Percentiles rank a stretch among this genome's conserved stretches.
phyloP scores from a whole-genome alignment of 2,113 vertebrate species.

The Lasiurus cinereus region DNA sequence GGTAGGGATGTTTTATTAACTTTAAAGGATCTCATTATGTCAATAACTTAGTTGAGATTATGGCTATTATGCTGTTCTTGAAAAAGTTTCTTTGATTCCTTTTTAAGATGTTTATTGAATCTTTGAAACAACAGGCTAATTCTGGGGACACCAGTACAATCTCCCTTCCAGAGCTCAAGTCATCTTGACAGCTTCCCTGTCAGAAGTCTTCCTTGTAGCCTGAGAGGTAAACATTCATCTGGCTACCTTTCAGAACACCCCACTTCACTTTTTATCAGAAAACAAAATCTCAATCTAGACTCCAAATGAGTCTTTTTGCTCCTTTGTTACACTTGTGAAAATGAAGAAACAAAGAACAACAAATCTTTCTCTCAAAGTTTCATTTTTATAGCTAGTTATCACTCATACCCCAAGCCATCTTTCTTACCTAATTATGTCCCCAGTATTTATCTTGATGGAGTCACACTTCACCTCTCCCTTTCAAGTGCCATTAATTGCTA shows the following conservation, averaged over 20 bases:
- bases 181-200: neutral
- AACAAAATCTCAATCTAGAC: neutral
- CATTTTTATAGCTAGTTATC: neutral
- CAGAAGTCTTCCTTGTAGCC: neutral
- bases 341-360: neutral
- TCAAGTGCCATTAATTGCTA: neutral
- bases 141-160: neutral
- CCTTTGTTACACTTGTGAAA: neutral
- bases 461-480: neutral
- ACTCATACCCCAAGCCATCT: accelerated
- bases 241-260: neutral
- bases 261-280: neutral
- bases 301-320: neutral
- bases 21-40: neutral
- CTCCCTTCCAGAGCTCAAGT: neutral
- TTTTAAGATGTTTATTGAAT: neutral
- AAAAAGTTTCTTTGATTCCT: neutral
- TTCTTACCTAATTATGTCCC: neutral
- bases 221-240: neutral
- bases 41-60: neutral
- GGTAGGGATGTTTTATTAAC: neutral
- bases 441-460: too few species aligned
- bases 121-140: neutral
- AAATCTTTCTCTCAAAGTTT: neutral
- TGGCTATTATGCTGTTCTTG: neutral